A percentile compares a stretch with the other conserved stretches of the same genome.
Evolutionary conservation across 2,797 vertebrate genomes (phyloP).

Genomic region (Lophius americanus): DNA sequence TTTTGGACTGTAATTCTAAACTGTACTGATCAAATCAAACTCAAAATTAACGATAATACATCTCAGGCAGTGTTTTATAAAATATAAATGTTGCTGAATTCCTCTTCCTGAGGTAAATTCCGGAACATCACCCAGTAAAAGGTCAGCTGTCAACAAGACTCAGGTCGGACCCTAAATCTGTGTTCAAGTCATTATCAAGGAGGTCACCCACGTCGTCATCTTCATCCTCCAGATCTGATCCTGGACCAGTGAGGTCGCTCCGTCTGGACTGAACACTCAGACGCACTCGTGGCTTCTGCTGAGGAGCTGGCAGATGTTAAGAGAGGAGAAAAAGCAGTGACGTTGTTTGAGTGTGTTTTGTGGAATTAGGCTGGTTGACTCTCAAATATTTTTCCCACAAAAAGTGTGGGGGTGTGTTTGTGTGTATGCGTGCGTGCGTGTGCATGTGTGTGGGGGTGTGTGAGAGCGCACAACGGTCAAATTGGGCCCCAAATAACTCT

Average conservation of each 20-base stretch:
- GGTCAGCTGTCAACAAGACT: conserved; percentile 83
- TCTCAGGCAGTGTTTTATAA: background rate
- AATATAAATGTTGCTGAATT: background rate
- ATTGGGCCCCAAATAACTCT: conserved; percentile 55
- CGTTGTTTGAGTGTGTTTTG: conserved; percentile 22
- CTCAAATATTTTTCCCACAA: conserved; percentile 49
- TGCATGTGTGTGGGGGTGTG: background rate
- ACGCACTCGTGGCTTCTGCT: conserved; percentile 43
- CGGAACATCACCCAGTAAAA: background rate
- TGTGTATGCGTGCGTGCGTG: conserved; percentile 10
- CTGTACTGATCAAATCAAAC: background rate
- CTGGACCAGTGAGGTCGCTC: conserved; percentile 63
- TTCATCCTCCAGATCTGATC: conserved; percentile 67
- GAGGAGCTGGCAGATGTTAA: conserved; percentile 48
- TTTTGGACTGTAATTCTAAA: conserved; percentile 1
- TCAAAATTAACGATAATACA: background rate
- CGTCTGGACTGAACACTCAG: conserved; percentile 63
- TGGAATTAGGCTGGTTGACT: conserved; percentile 43
- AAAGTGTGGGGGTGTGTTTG: conserved; percentile 16
- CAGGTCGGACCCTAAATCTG: conserved; percentile 73
- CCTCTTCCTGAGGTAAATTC: background rate
- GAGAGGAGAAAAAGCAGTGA: conserved; percentile 36
- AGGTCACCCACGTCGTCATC: conserved; percentile 23
- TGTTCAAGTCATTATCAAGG: conserved; percentile 52
- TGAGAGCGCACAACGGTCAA: conserved; percentile 23